phyloP scores from a whole-genome alignment of 2,797 vertebrate genomes.

The Spheniscus humboldti region DNA sequence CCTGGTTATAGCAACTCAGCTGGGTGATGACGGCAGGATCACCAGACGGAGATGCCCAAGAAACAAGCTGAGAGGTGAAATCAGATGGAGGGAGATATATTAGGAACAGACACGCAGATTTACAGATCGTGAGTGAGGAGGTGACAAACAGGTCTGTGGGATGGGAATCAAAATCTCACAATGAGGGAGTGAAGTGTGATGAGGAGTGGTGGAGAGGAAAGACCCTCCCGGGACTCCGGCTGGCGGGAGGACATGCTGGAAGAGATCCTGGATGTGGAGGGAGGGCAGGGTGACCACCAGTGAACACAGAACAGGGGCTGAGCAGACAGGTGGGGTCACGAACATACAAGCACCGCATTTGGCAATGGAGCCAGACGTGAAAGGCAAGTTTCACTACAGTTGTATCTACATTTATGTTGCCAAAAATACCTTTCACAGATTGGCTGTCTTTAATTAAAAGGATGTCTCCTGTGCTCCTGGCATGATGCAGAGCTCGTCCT shows the following conservation, averaged over 20 bases:
- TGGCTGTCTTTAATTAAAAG: constrained; percentile 53
- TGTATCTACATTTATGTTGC: constrained; percentile 35
- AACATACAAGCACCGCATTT: background rate
- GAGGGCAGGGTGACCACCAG: background rate
- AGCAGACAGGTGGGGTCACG: background rate
- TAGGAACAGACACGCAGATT: constrained; percentile 47
- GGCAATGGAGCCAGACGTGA: background rate
- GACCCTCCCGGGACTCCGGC: background rate
- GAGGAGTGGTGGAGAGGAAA: constrained; percentile 20
- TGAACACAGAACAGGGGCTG: background rate
- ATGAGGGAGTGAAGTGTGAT: background rate
- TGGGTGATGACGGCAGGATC: constrained; percentile 29
- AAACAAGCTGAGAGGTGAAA: constrained; percentile 46
- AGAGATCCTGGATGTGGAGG: background rate
- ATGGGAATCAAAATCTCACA: constrained; percentile 28
- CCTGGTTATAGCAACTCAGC: constrained; percentile 17
- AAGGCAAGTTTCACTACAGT: constrained; percentile 36
- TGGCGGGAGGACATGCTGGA: background rate
- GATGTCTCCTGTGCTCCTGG: constrained; percentile 27
- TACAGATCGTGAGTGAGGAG: constrained; percentile 49
- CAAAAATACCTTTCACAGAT: constrained; percentile 54
- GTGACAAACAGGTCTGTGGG: constrained; percentile 51
- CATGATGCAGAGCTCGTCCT: background rate
- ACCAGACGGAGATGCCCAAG: constrained; percentile 46
- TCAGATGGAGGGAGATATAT: constrained; percentile 51